Percentiles rank a stretch among this genome's conserved stretches.
Evolutionary conservation across 2,113 vertebrate species (phyloP).

Genomic region (Athene noctua): DNA sequence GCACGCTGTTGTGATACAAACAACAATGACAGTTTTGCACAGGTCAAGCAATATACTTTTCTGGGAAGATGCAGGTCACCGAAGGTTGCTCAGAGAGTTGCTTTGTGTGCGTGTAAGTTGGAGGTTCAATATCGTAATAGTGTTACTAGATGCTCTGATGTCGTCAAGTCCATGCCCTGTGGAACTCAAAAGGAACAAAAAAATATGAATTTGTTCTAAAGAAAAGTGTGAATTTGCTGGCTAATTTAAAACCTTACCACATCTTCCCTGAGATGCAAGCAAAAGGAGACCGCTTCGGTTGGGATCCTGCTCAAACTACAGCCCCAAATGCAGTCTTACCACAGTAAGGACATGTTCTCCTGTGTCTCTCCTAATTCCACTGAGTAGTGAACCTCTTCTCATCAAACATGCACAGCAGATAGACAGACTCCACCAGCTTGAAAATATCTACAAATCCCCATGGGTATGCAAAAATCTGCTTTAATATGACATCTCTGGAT

Average conservation of each 20-base stretch:
- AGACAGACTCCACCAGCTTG: constrained; percentile 10
- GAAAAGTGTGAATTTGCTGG: neutral
- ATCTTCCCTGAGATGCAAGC: neutral
- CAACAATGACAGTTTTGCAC: constrained; percentile 4
- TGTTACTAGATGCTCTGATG: neutral
- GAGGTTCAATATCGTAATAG: neutral
- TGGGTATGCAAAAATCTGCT: constrained; percentile 23
- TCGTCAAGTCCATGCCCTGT: neutral
- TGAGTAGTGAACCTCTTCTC: neutral
- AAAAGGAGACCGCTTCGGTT: neutral
- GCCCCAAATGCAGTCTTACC: neutral
- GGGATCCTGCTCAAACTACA: neutral
- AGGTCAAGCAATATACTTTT: neutral
- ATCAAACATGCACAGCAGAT: constrained; percentile 26
- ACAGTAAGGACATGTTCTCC: neutral
- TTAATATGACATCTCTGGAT: constrained; percentile 37
- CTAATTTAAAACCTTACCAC: constrained; percentile 4
- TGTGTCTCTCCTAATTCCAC: neutral
- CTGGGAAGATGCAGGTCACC: neutral
- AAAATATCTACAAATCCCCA: constrained; percentile 7
- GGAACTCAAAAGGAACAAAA: neutral
- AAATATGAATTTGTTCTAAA: neutral
- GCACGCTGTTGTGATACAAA: neutral
- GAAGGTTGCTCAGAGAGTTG: neutral
- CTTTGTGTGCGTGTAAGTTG: neutral